Conservation (phyloP, 2,113 vertebrate species). For the Elaphurus davidianus region DNA sequence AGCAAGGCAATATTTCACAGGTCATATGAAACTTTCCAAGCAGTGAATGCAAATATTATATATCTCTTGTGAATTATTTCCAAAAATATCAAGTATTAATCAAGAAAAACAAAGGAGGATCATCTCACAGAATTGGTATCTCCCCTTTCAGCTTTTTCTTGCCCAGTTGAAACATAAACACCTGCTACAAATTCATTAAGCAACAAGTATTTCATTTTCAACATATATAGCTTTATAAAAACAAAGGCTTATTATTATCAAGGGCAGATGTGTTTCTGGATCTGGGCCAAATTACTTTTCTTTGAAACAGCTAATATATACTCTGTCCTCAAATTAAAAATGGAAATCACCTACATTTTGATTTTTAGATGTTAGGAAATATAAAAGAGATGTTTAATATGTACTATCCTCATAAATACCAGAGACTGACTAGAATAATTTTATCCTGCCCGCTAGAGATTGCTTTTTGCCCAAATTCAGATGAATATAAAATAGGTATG, state of each 20-base stretch:
- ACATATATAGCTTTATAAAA: background rate
- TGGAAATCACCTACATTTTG: background rate
- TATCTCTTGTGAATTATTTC: background rate
- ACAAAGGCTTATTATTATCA: background rate
- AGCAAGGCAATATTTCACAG: background rate
- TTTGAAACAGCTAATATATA: background rate
- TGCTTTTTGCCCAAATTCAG: background rate
- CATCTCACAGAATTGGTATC: background rate
- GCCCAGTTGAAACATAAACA: background rate
- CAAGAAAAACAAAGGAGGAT: background rate
- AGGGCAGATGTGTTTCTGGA: background rate
- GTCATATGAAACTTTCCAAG: background rate
- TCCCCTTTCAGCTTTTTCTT: background rate
- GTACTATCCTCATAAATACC: background rate
- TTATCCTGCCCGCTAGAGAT: background rate
- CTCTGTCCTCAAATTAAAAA: background rate
- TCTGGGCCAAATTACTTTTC: background rate
- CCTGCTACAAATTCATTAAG: background rate
- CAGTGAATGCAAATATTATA: background rate
- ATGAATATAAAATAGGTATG: background rate
- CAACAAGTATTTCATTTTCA: background rate
- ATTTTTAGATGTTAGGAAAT: background rate
- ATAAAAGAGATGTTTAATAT: background rate
- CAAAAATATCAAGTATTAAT: background rate
- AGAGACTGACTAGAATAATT: background rate